Percentiles rank a stretch among this genome's conserved stretches.
Conservation (phyloP, 2,113 vertebrate genomes). For the Sinocyclocheilus anshuiensis region DNA sequence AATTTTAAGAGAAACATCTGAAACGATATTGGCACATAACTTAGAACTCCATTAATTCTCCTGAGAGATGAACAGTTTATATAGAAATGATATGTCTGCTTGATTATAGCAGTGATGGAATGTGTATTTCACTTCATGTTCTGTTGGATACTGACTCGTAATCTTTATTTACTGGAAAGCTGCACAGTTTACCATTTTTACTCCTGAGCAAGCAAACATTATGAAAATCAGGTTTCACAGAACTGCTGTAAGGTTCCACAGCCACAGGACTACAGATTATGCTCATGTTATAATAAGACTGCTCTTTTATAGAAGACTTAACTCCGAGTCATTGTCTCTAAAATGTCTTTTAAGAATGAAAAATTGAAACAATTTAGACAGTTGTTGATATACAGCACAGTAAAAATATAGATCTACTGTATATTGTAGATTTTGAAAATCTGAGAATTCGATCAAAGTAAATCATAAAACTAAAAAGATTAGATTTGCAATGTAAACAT, state of each 20-base stretch:
- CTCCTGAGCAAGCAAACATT: background rate
- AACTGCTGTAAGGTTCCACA: background rate
- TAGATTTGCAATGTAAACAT: background rate
- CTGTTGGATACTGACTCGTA: background rate
- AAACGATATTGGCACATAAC: background rate
- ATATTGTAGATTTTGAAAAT: too few species aligned
- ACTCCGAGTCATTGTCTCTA: background rate
- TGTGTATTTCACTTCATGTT: background rate
- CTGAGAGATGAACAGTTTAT: background rate
- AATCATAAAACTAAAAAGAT: background rate
- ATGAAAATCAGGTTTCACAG: background rate
- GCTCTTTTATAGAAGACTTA: background rate
- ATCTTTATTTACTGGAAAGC: conserved; percentile 2
- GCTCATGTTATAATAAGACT: background rate
- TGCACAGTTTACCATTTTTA: background rate
- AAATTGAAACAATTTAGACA: background rate
- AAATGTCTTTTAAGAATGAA: background rate
- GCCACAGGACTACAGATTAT: background rate
- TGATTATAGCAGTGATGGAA: background rate
- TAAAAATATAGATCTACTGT: too few species aligned
- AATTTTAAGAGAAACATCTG: too few species aligned
- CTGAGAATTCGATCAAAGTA: background rate
- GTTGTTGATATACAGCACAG: background rate
- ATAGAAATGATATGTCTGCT: background rate
- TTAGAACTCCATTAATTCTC: background rate